phyloP scores from a whole-genome alignment of 2,888 invertebrate genomes.

The Nephrotoma flavescens region DNA sequence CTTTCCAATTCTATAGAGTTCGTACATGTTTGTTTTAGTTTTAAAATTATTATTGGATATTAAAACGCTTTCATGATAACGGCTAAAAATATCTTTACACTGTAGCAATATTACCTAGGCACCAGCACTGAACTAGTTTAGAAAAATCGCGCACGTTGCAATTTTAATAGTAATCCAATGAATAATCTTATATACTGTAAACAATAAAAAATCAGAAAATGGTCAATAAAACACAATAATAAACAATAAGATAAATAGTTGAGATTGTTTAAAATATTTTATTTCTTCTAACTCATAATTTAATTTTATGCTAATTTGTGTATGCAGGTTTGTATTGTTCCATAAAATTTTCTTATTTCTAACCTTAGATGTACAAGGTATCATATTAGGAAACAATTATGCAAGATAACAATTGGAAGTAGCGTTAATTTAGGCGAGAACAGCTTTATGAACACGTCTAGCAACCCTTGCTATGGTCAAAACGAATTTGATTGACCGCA shows the following conservation, averaged over 20 bases:
- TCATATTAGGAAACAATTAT: no score
- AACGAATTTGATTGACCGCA: no score
- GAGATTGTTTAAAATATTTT: not conserved
- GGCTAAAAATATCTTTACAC: not conserved
- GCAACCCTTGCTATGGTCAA: no score
- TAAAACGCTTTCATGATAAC: not conserved
- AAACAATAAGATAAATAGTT: not conserved
- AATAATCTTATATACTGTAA: not conserved
- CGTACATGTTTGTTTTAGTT: not conserved
- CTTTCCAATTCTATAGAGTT: not conserved
- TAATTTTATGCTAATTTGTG: not conserved
- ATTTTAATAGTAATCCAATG: not conserved
- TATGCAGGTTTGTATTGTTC: not conserved
- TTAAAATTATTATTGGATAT: not conserved
- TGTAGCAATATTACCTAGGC: not conserved
- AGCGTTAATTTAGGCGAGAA: no score
- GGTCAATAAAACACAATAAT: not conserved
- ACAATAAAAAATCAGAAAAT: not conserved
- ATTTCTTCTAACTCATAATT: not conserved
- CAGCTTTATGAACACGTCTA: no score
- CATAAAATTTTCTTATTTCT: no score
- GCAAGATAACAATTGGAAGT: no score
- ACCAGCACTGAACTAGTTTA: not conserved
- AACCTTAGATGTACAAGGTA: no score
- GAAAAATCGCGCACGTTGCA: not conserved